These are phyloP conservation scores for Nibea albiflora DNA, from an alignment of 2,113 vertebrate genomes.

Conservation along the genomic window DNA sequence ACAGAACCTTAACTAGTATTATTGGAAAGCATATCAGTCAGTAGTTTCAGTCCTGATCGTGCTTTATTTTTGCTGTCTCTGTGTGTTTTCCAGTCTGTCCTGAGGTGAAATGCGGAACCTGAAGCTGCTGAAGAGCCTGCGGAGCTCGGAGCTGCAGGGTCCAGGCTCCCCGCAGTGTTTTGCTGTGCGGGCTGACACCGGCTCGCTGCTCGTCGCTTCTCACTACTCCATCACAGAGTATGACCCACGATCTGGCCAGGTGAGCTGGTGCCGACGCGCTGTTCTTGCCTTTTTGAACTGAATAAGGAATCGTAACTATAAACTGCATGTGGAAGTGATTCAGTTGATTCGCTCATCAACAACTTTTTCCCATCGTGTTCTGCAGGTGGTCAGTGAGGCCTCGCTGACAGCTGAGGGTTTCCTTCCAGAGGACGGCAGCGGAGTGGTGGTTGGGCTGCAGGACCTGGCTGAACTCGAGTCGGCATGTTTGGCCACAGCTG, in stretches of 20 bases:
- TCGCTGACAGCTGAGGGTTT: slow-evolving; percentile 86
- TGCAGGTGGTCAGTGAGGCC: slow-evolving; percentile 87
- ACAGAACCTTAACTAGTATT: too few relatives aligned
- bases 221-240: slow-evolving; percentile 86
- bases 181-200: slow-evolving; percentile 80
- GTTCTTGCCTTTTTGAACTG: neutral
- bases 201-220: slow-evolving; percentile 86
- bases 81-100: neutral
- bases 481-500: slow-evolving; percentile 90
- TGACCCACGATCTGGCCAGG: slow-evolving; percentile 80
- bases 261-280: slow-evolving; percentile 24
- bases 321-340: neutral
- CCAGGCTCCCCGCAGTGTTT: slow-evolving; percentile 86
- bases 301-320: neutral
- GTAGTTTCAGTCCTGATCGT: neutral
- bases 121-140: slow-evolving; percentile 84
- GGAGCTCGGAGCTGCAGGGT: slow-evolving; percentile 76
- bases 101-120: slow-evolving; percentile 89
- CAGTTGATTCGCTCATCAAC: neutral
- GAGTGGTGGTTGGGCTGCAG: slow-evolving; percentile 88
- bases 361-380: neutral
- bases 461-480: slow-evolving; percentile 91
- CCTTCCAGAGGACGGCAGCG: slow-evolving; percentile 90
- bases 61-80: neutral
- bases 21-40: neutral